Evolutionary conservation across 2,113 vertebrate species (phyloP).

Genomic region (Corapipo altera): DNA sequence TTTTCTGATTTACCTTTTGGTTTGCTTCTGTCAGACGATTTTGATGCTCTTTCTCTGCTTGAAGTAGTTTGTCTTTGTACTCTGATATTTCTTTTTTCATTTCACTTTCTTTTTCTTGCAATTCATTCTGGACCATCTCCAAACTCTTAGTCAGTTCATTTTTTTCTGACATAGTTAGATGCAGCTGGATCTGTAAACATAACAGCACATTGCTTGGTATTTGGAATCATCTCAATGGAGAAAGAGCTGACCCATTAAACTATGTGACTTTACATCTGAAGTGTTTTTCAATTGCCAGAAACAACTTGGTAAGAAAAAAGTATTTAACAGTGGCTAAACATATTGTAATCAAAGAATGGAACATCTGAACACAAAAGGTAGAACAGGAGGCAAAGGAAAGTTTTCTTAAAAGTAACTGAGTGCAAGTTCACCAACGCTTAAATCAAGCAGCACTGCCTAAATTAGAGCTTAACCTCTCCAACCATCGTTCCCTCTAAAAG

Average conservation of each 20-base stretch:
- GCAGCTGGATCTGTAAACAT: slow-evolving; percentile 64
- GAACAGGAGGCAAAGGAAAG: not conserved
- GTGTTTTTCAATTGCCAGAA: not conserved
- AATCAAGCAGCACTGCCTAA: not conserved
- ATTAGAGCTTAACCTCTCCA: not conserved
- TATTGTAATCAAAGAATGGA: not conserved
- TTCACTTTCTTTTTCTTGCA: slow-evolving; percentile 55
- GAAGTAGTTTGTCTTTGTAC: slow-evolving; percentile 59
- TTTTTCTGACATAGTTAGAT: slow-evolving; percentile 56
- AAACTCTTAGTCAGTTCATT: slow-evolving; percentile 56
- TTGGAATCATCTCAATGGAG: not conserved
- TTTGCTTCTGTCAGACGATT: slow-evolving; percentile 37
- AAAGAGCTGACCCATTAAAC: not conserved
- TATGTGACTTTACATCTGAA: not conserved
- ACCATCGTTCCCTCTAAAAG: not conserved
- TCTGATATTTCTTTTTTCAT: slow-evolving; percentile 59
- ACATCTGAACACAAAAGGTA: not conserved
- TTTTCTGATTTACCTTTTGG: slow-evolving; percentile 46
- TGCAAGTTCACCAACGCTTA: not conserved
- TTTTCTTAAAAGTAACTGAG: not conserved
- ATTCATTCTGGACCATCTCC: slow-evolving; percentile 43
- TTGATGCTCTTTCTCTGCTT: slow-evolving; percentile 30
- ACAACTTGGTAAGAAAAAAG: not conserved
- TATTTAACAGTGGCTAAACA: not conserved
- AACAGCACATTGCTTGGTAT: not conserved